Evolutionary conservation across 2,797 vertebrate species (phyloP), one percentile per base, ranked within the genome.

Genomic region (Brotogeris chrysoptera): DNA sequence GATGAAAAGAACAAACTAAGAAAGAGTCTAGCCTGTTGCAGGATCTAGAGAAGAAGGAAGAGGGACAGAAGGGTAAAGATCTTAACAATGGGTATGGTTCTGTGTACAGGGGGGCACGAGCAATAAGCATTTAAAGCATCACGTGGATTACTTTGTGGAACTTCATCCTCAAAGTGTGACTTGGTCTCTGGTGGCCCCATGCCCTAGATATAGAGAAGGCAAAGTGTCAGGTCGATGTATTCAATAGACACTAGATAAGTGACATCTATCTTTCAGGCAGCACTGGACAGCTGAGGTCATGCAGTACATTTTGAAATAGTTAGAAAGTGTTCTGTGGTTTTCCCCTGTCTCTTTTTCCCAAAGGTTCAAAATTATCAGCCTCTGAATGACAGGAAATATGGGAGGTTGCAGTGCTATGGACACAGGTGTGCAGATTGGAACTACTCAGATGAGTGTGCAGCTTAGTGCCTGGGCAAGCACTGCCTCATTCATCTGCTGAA

Each of bases 361-460:
- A 27, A 43, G 24, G 20, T 59, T 65, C 50, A 44, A 43, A 78
- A 53, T 16, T 57, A 38, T 69, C 63, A 52, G 32, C 23, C 64
- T 80, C 55, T 50, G 43, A 66, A 55, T 0, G 2, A 27, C 34
- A 50, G 73, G 59, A 59, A 63, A 53, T 16, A 28, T 3, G 15
- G 16, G 28, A 77, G 55, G 55, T 3, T 57, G 41, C 43, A 8
- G n/a, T 25, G 28, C 27, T 39, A 4, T 0, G 3, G 43, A 32
- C 23, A 18, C 21, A 36, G 16, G 27, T 1, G 3, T 23, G 53
- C 24, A 53, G 41, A 12, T 7, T 43, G 46, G 46, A 72, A 13
- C 34, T 12, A 4, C 32, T 25, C 39, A 27, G 21, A 7, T 5
- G 19, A 52, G 8, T 0, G 0, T 47, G 18, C 13, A 52, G 52